A percentile compares a stretch with the other conserved stretches of the same genome.
Evolutionary conservation across 2,113 vertebrate genomes (phyloP).

Genomic region (Cololabis saira): DNA sequence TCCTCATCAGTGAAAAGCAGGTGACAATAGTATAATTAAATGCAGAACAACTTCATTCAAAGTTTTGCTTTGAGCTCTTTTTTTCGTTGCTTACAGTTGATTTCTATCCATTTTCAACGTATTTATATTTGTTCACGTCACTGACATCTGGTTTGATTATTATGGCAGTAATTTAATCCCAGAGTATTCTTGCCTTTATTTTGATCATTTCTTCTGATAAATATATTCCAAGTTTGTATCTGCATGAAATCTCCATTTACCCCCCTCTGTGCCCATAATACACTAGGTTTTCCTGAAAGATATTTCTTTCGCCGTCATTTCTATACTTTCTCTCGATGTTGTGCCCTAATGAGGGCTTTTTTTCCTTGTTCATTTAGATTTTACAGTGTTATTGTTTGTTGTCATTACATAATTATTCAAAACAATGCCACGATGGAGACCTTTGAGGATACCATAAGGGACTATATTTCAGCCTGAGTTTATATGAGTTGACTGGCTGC

Average conservation of each 20-base stretch:
- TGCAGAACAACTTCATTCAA: no score
- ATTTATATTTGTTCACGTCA: no score
- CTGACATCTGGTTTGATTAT: no score
- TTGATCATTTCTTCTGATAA: neutral
- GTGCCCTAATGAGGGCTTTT: slow-evolving; percentile 10
- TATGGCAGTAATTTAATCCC: neutral
- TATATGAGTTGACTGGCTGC: slow-evolving; percentile 21
- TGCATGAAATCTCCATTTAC: slow-evolving; percentile 40
- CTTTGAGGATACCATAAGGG: neutral
- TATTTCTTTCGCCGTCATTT: slow-evolving; percentile 14
- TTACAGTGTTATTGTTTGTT: slow-evolving; percentile 13
- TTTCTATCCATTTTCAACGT: no score
- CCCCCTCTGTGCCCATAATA: slow-evolving; percentile 20
- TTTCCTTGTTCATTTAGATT: slow-evolving; percentile 5
- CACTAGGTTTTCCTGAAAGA: slow-evolving; percentile 16
- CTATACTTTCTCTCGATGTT: slow-evolving; percentile 23
- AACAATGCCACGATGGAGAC: slow-evolving; percentile 12
- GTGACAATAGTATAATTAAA: no score
- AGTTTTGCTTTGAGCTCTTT: no score
- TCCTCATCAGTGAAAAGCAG: no score
- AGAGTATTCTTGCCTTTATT: neutral
- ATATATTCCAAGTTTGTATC: slow-evolving; percentile 20
- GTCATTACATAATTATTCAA: slow-evolving; percentile 17
- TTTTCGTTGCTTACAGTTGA: no score
- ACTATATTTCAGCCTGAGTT: slow-evolving; percentile 4